These are phyloP conservation scores for Eumaeus atala DNA, from an alignment of 1,140 invertebrate species.

Conservation along the genomic window DNA sequence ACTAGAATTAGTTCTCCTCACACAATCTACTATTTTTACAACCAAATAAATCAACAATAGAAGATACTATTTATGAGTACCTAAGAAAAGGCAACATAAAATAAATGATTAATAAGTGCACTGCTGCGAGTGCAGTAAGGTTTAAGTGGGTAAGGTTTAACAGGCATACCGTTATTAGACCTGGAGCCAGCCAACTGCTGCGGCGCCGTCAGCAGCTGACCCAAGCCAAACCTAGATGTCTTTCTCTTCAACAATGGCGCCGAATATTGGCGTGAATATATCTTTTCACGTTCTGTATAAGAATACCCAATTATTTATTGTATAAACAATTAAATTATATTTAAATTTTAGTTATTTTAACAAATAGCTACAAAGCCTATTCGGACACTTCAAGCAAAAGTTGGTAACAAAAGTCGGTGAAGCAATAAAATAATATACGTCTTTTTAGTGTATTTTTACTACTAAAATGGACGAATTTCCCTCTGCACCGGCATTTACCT, in stretches of 20 bases:
- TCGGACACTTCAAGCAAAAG: neutral
- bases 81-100: no score
- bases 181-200: slow-evolving; percentile 36
- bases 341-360: neutral
- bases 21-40: no score
- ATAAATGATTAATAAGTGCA: no score
- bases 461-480: no score
- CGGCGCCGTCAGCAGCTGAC: slow-evolving; percentile 83
- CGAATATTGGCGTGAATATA: slow-evolving; percentile 91
- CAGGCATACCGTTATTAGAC: slow-evolving; percentile 39
- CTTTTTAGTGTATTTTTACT: no score
- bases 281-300: slow-evolving; percentile 87
- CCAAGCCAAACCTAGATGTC: slow-evolving; percentile 91
- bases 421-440: no score
- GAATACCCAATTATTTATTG: neutral
- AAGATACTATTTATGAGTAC: no score
- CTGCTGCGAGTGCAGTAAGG: neutral
- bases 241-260: slow-evolving; percentile 92
- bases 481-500: no score
- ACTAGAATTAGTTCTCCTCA: no score
- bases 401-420: no score
- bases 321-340: neutral
- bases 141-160: slow-evolving; percentile 1
- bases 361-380: neutral
- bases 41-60: no score